Percentiles rank a stretch among this genome's conserved stretches.
Evolutionary conservation across 2,113 vertebrate species (phyloP).

Genomic region (Esox niger): DNA sequence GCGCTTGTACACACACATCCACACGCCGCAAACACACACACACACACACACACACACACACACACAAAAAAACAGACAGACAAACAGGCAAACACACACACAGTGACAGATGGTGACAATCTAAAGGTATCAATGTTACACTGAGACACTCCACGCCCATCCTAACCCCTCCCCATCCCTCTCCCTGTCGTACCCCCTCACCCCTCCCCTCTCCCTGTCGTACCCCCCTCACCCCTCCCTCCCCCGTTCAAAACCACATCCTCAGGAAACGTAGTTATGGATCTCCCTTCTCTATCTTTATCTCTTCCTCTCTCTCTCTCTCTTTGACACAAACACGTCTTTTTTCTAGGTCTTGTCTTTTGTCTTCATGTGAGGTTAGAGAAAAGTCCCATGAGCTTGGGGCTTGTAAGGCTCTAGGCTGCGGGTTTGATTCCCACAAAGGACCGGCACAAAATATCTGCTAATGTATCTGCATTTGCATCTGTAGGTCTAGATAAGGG

Average conservation of each 20-base stretch:
- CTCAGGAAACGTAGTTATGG: conserved; percentile 52
- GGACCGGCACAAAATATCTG: too few relatives aligned
- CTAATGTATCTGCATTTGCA: not conserved
- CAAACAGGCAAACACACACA: not conserved
- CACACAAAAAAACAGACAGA: not conserved
- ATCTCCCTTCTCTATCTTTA: conserved; percentile 32
- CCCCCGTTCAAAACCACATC: conserved; percentile 53
- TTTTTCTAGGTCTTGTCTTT: not conserved
- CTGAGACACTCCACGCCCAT: conserved; percentile 41
- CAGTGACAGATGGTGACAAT: conserved; percentile 43
- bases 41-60: conserved; percentile 17
- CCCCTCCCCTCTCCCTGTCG: conserved; percentile 20
- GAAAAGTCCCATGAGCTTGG: too few relatives aligned
- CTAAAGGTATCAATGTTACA: conserved; percentile 43
- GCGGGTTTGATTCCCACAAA: too few relatives aligned
- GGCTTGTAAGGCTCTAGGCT: too few relatives aligned
- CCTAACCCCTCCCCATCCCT: conserved; percentile 42
- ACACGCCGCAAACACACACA: not conserved
- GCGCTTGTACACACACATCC: not conserved
- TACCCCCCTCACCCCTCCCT: conserved; percentile 34
- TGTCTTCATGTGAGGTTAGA: too few relatives aligned
- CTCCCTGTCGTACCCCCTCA: conserved; percentile 23
- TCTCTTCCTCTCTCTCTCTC: conserved; percentile 23
- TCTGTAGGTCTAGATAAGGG: too few relatives aligned
- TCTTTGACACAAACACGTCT: conserved; percentile 19